Evolutionary conservation across 2,888 invertebrate genomes (phyloP).

Genomic region (Ormyrus nitidulus): DNA sequence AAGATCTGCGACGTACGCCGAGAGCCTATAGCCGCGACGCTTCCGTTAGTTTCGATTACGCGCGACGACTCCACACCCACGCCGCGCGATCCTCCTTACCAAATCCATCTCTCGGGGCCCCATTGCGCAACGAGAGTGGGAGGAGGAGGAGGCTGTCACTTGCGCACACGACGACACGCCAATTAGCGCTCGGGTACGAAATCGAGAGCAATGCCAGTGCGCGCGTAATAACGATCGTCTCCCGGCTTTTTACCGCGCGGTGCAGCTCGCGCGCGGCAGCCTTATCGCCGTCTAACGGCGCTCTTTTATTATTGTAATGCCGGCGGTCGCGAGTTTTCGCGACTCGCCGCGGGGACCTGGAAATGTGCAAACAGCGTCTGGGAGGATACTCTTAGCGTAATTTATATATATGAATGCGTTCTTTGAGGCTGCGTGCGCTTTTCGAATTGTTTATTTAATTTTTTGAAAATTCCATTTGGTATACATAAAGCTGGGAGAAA

Average conservation of each 20-base stretch:
- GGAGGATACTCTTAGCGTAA: too few species aligned
- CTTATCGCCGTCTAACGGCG: neutral
- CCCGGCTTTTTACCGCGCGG: too few species aligned
- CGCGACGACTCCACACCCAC: neutral
- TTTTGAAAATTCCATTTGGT: too few species aligned
- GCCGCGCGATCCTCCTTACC: neutral
- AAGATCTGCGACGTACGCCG: too few species aligned
- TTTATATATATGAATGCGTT: too few species aligned
- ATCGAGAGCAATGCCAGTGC: constrained; percentile 12
- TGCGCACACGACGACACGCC: neutral
- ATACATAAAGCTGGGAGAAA: too few species aligned
- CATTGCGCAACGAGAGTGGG: neutral
- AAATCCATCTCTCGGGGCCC: constrained; percentile 3
- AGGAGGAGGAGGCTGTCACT: neutral
- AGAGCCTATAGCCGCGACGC: too few species aligned
- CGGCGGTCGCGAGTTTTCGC: neutral
- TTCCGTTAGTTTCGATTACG: constrained; percentile 18
- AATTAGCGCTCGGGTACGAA: neutral
- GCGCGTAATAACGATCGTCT: too few species aligned
- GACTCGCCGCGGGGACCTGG: neutral
- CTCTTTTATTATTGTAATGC: neutral
- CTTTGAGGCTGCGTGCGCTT: too few species aligned
- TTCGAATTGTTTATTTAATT: too few species aligned
- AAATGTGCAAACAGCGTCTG: too few species aligned
- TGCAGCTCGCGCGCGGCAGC: neutral